Evolutionary conservation across 2,797 vertebrate genomes (phyloP).

Genomic region (Acomys russatus): DNA sequence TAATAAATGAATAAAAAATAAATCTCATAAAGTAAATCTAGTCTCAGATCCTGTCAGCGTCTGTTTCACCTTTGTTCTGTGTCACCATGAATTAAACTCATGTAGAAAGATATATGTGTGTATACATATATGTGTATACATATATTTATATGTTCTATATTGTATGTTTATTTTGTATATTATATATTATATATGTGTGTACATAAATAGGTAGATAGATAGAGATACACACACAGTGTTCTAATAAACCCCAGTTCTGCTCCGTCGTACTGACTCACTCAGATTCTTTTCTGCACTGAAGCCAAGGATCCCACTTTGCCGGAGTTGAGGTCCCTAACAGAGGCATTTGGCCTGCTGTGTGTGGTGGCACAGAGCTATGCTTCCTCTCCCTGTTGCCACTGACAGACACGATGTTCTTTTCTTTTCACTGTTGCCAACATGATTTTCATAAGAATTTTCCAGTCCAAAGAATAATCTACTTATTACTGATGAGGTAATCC

Average conservation of each 20-base stretch:
- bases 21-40: background rate
- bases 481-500: slow-evolving; percentile 10
- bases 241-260: background rate
- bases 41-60: background rate
- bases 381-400: background rate
- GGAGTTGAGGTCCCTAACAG: background rate
- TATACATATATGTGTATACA: background rate
- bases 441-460: slow-evolving; percentile 35
- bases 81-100: background rate
- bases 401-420: background rate
- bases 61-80: background rate
- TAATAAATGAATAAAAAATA: background rate
- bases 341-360: background rate
- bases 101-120: background rate
- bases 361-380: too few species aligned
- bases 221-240: background rate
- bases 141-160: too few species aligned
- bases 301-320: background rate
- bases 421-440: background rate
- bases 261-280: background rate
- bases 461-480: slow-evolving; percentile 30
- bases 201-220: background rate
- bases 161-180: too few species aligned
- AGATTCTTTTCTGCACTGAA: background rate
- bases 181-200: background rate